A percentile compares a stretch with the other conserved stretches of the same genome.
Conservation (phyloP, 2,113 vertebrate species). For the Saccopteryx bilineata region DNA sequence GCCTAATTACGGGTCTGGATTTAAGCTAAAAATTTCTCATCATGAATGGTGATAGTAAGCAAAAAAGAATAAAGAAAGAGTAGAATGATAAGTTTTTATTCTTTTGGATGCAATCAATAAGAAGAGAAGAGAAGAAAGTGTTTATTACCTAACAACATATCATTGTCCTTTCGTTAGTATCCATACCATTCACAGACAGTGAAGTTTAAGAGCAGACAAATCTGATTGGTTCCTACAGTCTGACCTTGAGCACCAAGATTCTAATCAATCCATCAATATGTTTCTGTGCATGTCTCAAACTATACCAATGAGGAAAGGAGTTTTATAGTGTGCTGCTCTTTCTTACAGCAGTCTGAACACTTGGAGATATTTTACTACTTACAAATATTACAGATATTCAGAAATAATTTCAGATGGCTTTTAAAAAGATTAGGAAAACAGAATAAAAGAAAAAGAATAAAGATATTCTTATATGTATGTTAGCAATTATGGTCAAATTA, state of each 20-base stretch:
- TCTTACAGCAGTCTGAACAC: not conserved
- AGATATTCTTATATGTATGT: not conserved
- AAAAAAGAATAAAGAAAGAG: not conserved
- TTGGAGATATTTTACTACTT: not conserved
- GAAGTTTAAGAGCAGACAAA: not conserved
- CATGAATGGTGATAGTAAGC: not conserved
- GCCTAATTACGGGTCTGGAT: not conserved
- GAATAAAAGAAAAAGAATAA: not conserved
- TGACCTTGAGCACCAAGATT: slow-evolving; percentile 40
- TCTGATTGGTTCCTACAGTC: not conserved
- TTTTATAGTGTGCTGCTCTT: not conserved
- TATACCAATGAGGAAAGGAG: not conserved
- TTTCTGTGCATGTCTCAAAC: slow-evolving; percentile 1
- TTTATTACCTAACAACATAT: not conserved
- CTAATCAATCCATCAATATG: not conserved
- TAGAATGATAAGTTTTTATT: not conserved
- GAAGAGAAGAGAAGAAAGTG: slow-evolving; percentile 11
- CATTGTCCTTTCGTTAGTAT: not conserved
- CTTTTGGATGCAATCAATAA: not conserved
- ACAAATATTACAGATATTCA: not conserved
- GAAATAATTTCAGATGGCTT: slow-evolving; percentile 30
- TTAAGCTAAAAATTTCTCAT: not conserved
- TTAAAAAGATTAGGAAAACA: not conserved
- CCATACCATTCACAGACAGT: not conserved
- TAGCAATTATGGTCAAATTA: not conserved